These are phyloP conservation scores for Epinotia nisella DNA, from an alignment of 2,888 invertebrate species.

Conservation along the genomic window DNA sequence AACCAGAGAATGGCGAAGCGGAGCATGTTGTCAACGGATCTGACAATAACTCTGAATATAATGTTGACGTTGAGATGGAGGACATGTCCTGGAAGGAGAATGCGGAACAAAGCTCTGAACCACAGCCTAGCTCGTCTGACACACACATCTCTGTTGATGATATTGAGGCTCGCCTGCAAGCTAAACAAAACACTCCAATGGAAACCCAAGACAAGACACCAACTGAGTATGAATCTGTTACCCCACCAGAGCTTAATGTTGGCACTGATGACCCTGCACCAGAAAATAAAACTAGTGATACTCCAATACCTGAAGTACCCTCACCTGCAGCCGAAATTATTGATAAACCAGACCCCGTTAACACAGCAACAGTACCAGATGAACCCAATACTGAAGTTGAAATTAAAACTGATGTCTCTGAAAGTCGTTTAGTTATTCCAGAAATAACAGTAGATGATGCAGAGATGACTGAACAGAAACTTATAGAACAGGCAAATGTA, in stretches of 20 bases:
- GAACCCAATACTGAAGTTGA: constrained; percentile 63
- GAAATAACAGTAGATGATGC: constrained; percentile 78
- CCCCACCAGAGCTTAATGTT: constrained; percentile 67
- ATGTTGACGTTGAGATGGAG: constrained; percentile 84
- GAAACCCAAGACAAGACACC: constrained; percentile 64
- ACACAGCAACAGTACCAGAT: constrained; percentile 46
- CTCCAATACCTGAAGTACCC: constrained; percentile 47
- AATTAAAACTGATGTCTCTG: constrained; percentile 58
- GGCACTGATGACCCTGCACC: constrained; percentile 56
- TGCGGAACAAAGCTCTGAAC: constrained; percentile 65
- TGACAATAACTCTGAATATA: constrained; percentile 82
- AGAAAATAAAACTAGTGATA: constrained; percentile 53
- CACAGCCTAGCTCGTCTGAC: constrained; percentile 76
- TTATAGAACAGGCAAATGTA: constrained; percentile 61
- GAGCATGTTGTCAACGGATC: constrained; percentile 86
- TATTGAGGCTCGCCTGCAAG: constrained; percentile 74
- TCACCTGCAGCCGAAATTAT: constrained; percentile 50
- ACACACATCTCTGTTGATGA: constrained; percentile 74
- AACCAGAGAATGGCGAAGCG: constrained; percentile 88
- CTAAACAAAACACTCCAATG: constrained; percentile 74
- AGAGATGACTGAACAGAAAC: constrained; percentile 74
- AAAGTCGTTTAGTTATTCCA: constrained; percentile 64
- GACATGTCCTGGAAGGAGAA: constrained; percentile 81
- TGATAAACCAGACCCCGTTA: constrained; percentile 53
- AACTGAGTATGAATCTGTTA: constrained; percentile 67